Evolutionary conservation across 2,113 vertebrate genomes (phyloP).

Genomic region (Enhydra lutris): DNA sequence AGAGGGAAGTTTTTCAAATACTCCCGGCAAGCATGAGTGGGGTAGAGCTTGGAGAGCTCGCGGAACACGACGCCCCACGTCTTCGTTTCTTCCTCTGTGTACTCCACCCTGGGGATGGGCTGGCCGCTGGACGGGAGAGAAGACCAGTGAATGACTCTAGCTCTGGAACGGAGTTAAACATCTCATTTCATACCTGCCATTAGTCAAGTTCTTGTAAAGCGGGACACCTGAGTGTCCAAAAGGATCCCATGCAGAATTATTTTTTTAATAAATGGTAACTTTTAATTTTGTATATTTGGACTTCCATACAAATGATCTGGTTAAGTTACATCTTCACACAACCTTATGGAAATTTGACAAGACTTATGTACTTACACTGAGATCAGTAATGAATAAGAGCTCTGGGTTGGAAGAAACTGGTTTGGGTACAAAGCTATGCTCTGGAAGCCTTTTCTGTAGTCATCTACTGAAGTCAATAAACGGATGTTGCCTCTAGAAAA

Average conservation of each 20-base stretch:
- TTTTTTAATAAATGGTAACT: not conserved
- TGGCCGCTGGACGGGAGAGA: slow-evolving; percentile 86
- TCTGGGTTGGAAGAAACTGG: not conserved
- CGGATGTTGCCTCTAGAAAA: not conserved
- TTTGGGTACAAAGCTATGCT: not conserved
- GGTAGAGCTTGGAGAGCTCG: slow-evolving; percentile 96
- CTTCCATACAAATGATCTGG: not conserved
- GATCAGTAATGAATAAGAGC: not conserved
- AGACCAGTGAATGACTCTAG: not conserved
- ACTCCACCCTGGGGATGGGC: slow-evolving; percentile 93
- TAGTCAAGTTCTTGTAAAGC: not conserved
- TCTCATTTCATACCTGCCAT: not conserved
- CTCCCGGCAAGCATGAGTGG: slow-evolving; percentile 95
- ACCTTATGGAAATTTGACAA: not conserved
- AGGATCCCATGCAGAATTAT: not conserved
- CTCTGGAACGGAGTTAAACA: not conserved
- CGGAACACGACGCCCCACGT: slow-evolving; percentile 96
- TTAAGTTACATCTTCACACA: not conserved
- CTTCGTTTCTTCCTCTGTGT: slow-evolving; percentile 92
- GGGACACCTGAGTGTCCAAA: not conserved
- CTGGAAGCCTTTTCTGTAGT: not conserved
- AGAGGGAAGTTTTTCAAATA: slow-evolving; percentile 97
- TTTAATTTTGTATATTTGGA: not conserved
- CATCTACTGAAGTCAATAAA: not conserved
- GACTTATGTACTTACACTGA: not conserved